Evolutionary conservation across 2,888 invertebrate species (phyloP).

Genomic region (Boloria selene): DNA sequence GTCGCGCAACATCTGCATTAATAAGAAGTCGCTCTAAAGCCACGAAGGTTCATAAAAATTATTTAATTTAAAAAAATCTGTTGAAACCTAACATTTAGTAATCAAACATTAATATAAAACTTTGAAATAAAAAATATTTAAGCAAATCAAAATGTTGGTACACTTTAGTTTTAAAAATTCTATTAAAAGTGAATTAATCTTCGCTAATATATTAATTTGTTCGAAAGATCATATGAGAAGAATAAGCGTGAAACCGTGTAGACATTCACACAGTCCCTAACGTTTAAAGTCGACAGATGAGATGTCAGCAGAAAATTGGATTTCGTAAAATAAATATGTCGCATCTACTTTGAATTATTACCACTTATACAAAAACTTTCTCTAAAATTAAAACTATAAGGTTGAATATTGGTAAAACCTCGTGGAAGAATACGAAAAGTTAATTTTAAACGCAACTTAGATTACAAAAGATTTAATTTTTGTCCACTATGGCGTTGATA

Average conservation of each 20-base stretch:
- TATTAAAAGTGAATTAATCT: slow-evolving; percentile 23
- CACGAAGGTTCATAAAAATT: too few relatives aligned
- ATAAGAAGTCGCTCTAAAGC: too few relatives aligned
- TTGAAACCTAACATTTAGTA: too few relatives aligned
- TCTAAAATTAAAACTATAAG: slow-evolving; percentile 43
- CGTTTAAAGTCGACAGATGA: slow-evolving; percentile 81
- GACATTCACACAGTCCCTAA: slow-evolving; percentile 72
- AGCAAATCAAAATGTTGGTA: slow-evolving; percentile 7
- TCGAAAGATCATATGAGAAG: slow-evolving; percentile 57
- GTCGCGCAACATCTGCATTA: too few relatives aligned
- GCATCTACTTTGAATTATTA: slow-evolving; percentile 67
- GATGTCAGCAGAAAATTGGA: slow-evolving; percentile 83
- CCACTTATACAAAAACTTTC: slow-evolving; percentile 45
- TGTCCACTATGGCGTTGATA: slow-evolving; percentile 61
- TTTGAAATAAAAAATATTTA: neutral
- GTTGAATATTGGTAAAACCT: slow-evolving; percentile 41
- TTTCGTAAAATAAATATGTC: slow-evolving; percentile 82
- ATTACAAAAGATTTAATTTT: slow-evolving; percentile 72
- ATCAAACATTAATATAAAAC: neutral
- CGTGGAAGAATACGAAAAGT: slow-evolving; percentile 57
- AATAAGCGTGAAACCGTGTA: slow-evolving; percentile 74
- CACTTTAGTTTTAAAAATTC: slow-evolving; percentile 14
- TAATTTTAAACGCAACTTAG: slow-evolving; percentile 75
- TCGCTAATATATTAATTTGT: slow-evolving; percentile 41
- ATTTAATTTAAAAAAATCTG: too few relatives aligned